Percentiles rank a stretch among this genome's conserved stretches.
These are phyloP conservation scores for Trichomycterus rosablanca DNA, from an alignment of 2,113 vertebrate genomes.

Conservation along the genomic window DNA sequence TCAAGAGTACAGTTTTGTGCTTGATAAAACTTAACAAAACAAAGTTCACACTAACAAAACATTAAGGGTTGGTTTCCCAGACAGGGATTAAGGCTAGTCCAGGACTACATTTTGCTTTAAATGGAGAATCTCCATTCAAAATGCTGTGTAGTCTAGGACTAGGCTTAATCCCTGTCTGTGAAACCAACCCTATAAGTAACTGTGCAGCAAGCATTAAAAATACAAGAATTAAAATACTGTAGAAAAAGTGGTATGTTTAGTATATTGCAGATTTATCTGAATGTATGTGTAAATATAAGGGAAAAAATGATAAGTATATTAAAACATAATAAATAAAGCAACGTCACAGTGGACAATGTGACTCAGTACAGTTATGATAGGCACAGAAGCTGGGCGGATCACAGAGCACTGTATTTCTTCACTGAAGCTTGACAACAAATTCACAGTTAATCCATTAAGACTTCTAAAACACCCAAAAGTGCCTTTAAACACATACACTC, in stretches of 20 bases:
- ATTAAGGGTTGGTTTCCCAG: neutral
- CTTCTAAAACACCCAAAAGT: slow-evolving; percentile 35
- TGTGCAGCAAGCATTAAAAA: no score
- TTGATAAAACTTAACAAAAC: slow-evolving; percentile 23
- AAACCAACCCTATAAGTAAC: no score
- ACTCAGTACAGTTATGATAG: slow-evolving; percentile 62
- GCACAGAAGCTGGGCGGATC: slow-evolving; percentile 49
- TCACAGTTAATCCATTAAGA: slow-evolving; percentile 45
- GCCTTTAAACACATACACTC: slow-evolving; percentile 28
- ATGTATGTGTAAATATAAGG: neutral
- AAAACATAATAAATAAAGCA: slow-evolving; percentile 59
- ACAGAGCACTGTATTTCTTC: slow-evolving; percentile 41
- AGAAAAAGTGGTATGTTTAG: neutral
- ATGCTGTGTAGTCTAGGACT: no score
- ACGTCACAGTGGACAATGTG: slow-evolving; percentile 49
- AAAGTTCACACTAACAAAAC: slow-evolving; percentile 21
- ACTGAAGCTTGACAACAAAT: slow-evolving; percentile 36
- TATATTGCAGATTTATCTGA: no score
- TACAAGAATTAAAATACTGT: no score
- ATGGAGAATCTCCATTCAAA: no score
- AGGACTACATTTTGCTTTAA: no score
- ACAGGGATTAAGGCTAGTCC: no score
- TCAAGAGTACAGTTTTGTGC: neutral
- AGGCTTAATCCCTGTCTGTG: no score
- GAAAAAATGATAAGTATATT: slow-evolving; percentile 17